Percentiles rank a stretch among this genome's conserved stretches.
phyloP scores from a whole-genome alignment of 2,797 vertebrate species.

The Karalla daura region DNA sequence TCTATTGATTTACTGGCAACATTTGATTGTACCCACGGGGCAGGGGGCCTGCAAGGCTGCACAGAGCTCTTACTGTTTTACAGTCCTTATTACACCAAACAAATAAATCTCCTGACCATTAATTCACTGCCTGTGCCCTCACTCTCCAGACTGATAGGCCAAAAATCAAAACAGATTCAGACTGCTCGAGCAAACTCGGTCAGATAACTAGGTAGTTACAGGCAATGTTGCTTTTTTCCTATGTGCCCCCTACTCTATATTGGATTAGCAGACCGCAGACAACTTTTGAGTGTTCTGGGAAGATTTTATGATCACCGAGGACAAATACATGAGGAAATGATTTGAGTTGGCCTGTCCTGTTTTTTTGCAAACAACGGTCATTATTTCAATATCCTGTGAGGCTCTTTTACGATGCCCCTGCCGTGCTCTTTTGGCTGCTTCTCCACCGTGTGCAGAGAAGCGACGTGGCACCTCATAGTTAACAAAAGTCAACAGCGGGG shows the following conservation, averaged over 20 bases:
- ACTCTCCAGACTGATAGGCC: conserved; percentile 75
- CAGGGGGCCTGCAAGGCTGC: conserved; percentile 82
- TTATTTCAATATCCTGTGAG: conserved; percentile 82
- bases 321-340: conserved; percentile 79
- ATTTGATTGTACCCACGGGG: conserved; percentile 90
- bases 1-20: conserved; percentile 90
- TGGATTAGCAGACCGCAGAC: conserved; percentile 79
- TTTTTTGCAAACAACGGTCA: conserved; percentile 72
- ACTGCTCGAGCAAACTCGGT: conserved; percentile 53
- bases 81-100: conserved; percentile 88
- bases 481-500: conserved; percentile 63
- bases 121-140: conserved; percentile 82
- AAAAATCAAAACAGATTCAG: conserved; percentile 76
- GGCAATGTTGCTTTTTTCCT: conserved; percentile 66
- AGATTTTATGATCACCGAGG: conserved; percentile 74
- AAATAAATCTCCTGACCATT: conserved; percentile 89
- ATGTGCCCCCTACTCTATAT: conserved; percentile 63
- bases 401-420: conserved; percentile 73
- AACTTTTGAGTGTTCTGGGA: conserved; percentile 77
- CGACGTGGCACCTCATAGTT: conserved; percentile 58
- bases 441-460: conserved; percentile 45
- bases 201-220: conserved; percentile 71
- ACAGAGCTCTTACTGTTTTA: conserved; percentile 89
- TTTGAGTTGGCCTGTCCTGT: conserved; percentile 72
- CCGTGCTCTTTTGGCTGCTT: conserved; percentile 46